A percentile compares a stretch with the other conserved stretches of the same genome.
Conservation (phyloP, 2,113 vertebrate genomes). For the Hucho hucho region DNA sequence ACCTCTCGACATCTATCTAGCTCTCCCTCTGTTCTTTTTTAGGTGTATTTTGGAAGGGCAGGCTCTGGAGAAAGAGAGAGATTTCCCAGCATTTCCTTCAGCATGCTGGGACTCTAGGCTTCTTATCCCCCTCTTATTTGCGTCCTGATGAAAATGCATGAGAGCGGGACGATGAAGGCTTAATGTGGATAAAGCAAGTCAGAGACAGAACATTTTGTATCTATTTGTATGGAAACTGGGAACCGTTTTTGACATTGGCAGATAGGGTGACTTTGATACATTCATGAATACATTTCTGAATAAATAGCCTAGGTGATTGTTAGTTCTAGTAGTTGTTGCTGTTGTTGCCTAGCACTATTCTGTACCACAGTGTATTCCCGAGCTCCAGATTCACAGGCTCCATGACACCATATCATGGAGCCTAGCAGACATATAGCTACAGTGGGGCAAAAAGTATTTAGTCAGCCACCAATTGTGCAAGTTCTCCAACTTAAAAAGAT, state of each 20-base stretch:
- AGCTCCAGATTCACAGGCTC: constrained; percentile 39
- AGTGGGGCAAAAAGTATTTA: too few relatives aligned
- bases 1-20: constrained; percentile 45
- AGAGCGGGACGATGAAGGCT: constrained; percentile 69
- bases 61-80: constrained; percentile 27
- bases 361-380: constrained; percentile 4
- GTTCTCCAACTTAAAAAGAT: too few relatives aligned
- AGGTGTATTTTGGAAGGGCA: constrained; percentile 62
- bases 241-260: constrained; percentile 58
- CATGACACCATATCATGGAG: constrained; percentile 26
- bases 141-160: constrained; percentile 86
- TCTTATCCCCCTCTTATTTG: constrained; percentile 79
- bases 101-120: constrained; percentile 67
- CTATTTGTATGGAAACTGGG: constrained; percentile 61
- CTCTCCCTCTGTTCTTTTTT: neutral
- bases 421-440: constrained; percentile 2
- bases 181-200: constrained; percentile 72
- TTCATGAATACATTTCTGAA: constrained; percentile 29
- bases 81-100: constrained; percentile 66
- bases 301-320: neutral
- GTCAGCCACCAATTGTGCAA: too few relatives aligned
- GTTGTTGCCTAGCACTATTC: too few relatives aligned
- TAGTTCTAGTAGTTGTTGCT: too few relatives aligned
- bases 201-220: constrained; percentile 71
- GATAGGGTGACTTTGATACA: constrained; percentile 61